Evolutionary conservation across 1,140 invertebrate species (phyloP).

Genomic region (honey bee (Apis mellifera)): DNA sequence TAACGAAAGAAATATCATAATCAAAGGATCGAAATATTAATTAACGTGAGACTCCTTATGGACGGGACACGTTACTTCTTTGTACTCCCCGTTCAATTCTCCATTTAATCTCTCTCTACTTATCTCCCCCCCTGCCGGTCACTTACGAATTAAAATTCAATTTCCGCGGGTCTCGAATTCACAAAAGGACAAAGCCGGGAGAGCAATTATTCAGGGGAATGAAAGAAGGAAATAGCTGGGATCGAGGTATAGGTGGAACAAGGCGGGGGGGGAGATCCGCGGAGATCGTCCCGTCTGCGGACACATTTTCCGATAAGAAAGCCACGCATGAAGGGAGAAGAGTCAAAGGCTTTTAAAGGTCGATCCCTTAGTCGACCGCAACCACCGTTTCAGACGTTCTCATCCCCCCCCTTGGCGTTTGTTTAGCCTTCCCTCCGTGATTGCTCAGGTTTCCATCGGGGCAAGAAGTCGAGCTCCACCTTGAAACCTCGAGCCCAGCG

Average conservation of each 20-base stretch:
- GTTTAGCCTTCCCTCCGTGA: conserved; percentile 47
- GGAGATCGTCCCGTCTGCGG: background rate
- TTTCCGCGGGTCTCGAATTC: too few species aligned
- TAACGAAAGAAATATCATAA: too few species aligned
- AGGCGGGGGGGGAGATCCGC: background rate
- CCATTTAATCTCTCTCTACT: too few species aligned
- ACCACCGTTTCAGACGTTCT: conserved; percentile 52
- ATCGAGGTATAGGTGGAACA: background rate
- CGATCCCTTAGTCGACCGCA: background rate
- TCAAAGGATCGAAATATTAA: too few species aligned
- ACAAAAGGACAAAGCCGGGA: background rate
- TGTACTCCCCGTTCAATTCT: too few species aligned
- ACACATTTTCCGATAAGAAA: conserved; percentile 29
- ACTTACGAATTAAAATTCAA: too few species aligned
- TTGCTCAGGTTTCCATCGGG: conserved; percentile 49
- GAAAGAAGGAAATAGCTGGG: background rate
- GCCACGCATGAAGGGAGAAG: background rate
- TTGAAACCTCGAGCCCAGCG: background rate
- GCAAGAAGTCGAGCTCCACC: conserved; percentile 46
- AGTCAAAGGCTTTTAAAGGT: conserved; percentile 18
- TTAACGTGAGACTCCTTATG: too few species aligned
- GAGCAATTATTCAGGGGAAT: background rate
- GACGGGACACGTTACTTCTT: too few species aligned
- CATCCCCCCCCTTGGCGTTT: conserved; percentile 47
- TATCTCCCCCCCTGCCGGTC: too few species aligned